Evolutionary conservation across 2,888 invertebrate species (phyloP), one percentile per base, ranked within the genome.

Genomic region (Cataglyphis rosenhaueri): DNA sequence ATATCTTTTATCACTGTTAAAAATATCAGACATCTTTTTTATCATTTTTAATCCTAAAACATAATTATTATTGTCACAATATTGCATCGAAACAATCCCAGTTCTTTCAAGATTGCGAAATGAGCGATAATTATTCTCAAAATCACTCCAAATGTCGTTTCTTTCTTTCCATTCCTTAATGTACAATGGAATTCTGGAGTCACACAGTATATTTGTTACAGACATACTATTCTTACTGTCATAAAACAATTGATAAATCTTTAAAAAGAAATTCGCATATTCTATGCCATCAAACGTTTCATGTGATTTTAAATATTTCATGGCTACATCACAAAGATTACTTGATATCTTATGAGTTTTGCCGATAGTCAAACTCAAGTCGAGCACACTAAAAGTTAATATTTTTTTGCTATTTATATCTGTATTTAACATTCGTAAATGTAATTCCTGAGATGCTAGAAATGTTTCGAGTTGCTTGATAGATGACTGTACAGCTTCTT

Each of bases 401-500:
- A 92, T 88, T 41, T 94, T 92, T 10, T 92, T 90, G 4, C 84
- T 85, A 25, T 78, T 90, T 15, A 79, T 64, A 1, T 92, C 87
- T 0, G 83, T 81, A 29, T 84, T 87, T 3, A 91, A 79, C 15
- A 91, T 81, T 29, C 87, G 87, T 4, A 92, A 89, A 66, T 89
- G 91, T 0, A 88, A 68, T 82, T 93, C 92, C 84, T 94, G 93
- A 4, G 94, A 90, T 1, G 94, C 92, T 4, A 94, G 84, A 82
- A 94, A 94, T 18, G 93, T 94, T 68, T 94, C 94, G 4, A 94
- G 85, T 71, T 92, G 91, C 71, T 91, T 91, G 1, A 92, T 91
- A 0, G 93, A 93, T 0, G 92, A 91, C 25, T 93, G 91, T 44
- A 93, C 90, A n/a, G 94, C 93, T 73, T 90, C 93, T 44, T 92